phyloP scores from a whole-genome alignment of 2,113 vertebrate species.

The Candoia aspera region DNA sequence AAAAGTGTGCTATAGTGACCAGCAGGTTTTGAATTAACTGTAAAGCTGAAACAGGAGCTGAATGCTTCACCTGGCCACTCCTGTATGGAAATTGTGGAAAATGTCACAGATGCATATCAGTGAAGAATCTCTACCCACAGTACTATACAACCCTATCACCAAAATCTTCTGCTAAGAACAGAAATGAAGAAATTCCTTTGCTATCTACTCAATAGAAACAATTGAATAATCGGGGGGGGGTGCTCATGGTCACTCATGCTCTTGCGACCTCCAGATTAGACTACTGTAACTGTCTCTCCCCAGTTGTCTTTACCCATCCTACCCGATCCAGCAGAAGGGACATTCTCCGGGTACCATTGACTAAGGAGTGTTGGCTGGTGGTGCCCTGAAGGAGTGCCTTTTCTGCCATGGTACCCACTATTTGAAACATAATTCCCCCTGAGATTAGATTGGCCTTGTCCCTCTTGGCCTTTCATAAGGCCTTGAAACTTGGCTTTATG shows the following conservation, averaged over 20 bases:
- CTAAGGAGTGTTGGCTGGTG: not conserved
- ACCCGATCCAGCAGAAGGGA: not conserved
- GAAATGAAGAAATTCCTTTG: not conserved
- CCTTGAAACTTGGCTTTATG: not conserved
- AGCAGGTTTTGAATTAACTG: not conserved
- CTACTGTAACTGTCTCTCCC: not conserved
- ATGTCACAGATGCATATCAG: too few species aligned
- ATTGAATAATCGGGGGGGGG: not conserved
- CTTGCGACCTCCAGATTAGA: not conserved
- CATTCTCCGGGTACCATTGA: not conserved
- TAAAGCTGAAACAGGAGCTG: not conserved
- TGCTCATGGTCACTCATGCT: not conserved
- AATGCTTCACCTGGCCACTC: not conserved
- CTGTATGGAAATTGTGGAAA: not conserved
- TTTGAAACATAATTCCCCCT: not conserved
- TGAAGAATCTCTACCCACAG: not conserved
- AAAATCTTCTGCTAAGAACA: not conserved
- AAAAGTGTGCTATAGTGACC: not conserved
- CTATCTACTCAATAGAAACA: not conserved
- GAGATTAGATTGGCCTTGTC: not conserved
- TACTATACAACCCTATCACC: not conserved
- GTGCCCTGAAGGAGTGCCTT: not conserved
- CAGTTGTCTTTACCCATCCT: not conserved
- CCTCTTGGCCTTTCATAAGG: not conserved
- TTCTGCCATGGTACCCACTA: not conserved